Conservation (phyloP, 2,113 vertebrate species). For the Felis chaus region DNA sequence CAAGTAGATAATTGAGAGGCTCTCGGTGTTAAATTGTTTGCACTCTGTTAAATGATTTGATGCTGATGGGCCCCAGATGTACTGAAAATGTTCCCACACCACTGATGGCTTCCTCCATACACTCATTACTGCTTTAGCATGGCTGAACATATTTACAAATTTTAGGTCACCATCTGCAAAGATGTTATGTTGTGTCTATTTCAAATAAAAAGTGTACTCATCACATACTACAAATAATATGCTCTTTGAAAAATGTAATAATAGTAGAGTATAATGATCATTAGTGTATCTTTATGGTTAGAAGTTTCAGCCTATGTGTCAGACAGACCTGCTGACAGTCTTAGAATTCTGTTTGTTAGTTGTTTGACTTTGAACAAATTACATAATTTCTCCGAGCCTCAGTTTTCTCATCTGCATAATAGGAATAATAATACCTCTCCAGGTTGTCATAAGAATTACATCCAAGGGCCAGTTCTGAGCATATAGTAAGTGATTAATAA, state of each 20-base stretch:
- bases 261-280: background rate
- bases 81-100: conserved; percentile 65
- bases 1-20: conserved; percentile 72
- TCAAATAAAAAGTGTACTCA: conserved; percentile 43
- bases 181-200: conserved; percentile 33
- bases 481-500: background rate
- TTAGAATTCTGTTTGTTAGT: background rate
- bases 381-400: background rate
- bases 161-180: conserved; percentile 79
- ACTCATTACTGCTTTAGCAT: conserved; percentile 63
- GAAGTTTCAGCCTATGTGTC: background rate
- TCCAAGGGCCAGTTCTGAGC: background rate
- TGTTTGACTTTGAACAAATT: background rate
- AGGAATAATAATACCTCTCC: background rate
- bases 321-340: background rate
- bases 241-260: background rate
- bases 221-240: conserved; percentile 8
- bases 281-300: background rate
- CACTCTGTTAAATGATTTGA: conserved; percentile 74
- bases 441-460: background rate
- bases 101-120: conserved; percentile 47
- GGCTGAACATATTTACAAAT: conserved; percentile 68
- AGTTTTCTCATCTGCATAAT: background rate
- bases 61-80: conserved; percentile 74
- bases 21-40: conserved; percentile 73